phyloP scores from a whole-genome alignment of 1,140 invertebrate genomes.

The Drosophila kurseongensis region DNA sequence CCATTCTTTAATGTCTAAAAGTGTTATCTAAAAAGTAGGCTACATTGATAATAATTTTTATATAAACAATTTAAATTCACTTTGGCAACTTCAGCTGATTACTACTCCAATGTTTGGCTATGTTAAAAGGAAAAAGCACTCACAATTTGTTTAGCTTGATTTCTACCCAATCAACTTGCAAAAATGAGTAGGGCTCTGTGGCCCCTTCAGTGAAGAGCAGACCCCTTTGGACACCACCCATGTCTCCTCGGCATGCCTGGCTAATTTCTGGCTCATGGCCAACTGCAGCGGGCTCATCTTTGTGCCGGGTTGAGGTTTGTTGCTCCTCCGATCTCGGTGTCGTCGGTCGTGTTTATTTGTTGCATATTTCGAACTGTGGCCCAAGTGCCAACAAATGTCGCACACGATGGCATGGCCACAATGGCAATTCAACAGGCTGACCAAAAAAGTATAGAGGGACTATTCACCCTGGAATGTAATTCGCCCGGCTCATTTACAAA shows the following conservation, averaged over 20 bases:
- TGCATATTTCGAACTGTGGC: constrained; percentile 59
- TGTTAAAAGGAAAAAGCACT: no score
- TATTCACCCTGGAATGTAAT: constrained; percentile 2
- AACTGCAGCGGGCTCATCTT: constrained; percentile 29
- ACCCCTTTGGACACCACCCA: not conserved
- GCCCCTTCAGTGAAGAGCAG: not conserved
- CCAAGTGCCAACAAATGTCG: constrained; percentile 58
- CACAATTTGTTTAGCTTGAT: no score
- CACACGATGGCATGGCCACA: constrained; percentile 26
- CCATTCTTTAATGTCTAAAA: no score
- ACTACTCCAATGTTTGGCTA: no score
- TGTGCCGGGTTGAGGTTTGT: constrained; percentile 20
- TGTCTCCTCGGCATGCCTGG: constrained; percentile 7
- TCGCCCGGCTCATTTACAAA: not conserved
- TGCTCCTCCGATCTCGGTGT: constrained; percentile 16
- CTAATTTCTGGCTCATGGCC: constrained; percentile 65
- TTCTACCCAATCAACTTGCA: no score
- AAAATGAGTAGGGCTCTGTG: not conserved
- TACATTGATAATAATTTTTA: no score
- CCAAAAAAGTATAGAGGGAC: not conserved
- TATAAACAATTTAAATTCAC: no score
- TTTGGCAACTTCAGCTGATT: no score
- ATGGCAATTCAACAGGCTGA: constrained; percentile 27
- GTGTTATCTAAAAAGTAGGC: no score
- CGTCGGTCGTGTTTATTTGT: constrained; percentile 65